Evolutionary conservation across 2,888 invertebrate species (phyloP).

Genomic region (Uloborus plumipes): DNA sequence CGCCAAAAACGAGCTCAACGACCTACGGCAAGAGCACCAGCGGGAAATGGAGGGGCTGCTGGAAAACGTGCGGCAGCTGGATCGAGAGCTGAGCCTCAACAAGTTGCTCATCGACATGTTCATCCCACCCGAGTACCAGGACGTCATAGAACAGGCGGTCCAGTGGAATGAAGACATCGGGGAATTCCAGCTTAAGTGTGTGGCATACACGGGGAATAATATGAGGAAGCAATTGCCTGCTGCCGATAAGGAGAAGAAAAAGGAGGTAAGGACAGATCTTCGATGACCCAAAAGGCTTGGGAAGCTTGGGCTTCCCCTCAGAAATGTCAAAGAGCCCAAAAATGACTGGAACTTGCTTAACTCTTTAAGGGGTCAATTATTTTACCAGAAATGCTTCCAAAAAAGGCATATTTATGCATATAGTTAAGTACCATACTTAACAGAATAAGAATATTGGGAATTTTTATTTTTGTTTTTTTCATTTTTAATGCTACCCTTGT

Average conservation of each 20-base stretch:
- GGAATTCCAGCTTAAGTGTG: conserved; percentile 97
- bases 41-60: conserved; percentile 95
- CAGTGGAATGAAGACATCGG: conserved; percentile 99
- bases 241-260: conserved; percentile 71
- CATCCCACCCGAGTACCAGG: conserved; percentile 94
- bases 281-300: too few species aligned
- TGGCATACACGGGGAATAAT: conserved; percentile 99
- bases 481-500: too few species aligned
- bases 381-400: too few species aligned
- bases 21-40: conserved; percentile 90
- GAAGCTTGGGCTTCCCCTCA: too few species aligned
- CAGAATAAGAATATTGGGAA: too few species aligned
- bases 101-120: conserved; percentile 91
- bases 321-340: too few species aligned
- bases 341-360: too few species aligned
- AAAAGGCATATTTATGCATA: too few species aligned
- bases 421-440: too few species aligned
- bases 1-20: conserved; percentile 77
- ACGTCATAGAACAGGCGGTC: conserved; percentile 89
- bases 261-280: too few species aligned
- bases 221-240: conserved; percentile 77
- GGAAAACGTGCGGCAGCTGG: conserved; percentile 91
- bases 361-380: too few species aligned
- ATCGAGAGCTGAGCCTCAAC: conserved; percentile 90
- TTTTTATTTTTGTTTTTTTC: too few species aligned